Base-by-base conservation (phyloP, 2,888 invertebrate genomes). In the Drosophila differens region DNA sequence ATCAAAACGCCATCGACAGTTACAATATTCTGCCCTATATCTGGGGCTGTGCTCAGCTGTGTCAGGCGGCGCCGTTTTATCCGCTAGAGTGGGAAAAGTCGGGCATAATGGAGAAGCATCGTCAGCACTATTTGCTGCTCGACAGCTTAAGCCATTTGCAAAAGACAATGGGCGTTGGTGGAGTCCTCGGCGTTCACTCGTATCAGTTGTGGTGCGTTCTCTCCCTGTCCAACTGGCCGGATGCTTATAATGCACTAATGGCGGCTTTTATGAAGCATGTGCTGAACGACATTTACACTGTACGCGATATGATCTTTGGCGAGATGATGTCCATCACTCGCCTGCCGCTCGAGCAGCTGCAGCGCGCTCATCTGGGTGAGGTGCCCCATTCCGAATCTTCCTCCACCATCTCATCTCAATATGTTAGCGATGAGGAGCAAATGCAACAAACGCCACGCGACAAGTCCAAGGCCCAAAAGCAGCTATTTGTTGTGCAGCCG, bases 191-290 rank as follows among this genome's bases (percentile, higher is more conserved):
- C 39, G 99, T 99, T 93, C 99, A 99, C 94, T 99, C 99, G 1
- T 99, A 99, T 94, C 99, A 99, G 92, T 94, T 99, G 35, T 99
- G 99, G 99, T 98, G 99, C 91, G 97, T 99, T 61, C 99, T 99
- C 92, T 99, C 97, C 4, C 98, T 99, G 1, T 95, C 96, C 1
- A 95, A 95, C 10, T 99, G 99, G 99, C 93, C 95, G 0, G 99
- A 99, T 95, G 97, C 99, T 39, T 99, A 99, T 93, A 95, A 96
- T 72, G 99, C 99, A 19, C 95, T 99, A n/a, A 96, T 99, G 49
- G 98, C 97, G 94, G 99, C 99, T 98, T 99, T 99, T 92, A 97
- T 98, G 94, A 99, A 96, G 74, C 99, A 99, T 95, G 98, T 98
- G 32, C 94, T 99, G 66, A 95, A 95, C 0, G 99, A 99, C 93